These are phyloP conservation scores for Pseudachorutes palmiensis DNA, from an alignment of 1,140 invertebrate species.

Conservation along the genomic window DNA sequence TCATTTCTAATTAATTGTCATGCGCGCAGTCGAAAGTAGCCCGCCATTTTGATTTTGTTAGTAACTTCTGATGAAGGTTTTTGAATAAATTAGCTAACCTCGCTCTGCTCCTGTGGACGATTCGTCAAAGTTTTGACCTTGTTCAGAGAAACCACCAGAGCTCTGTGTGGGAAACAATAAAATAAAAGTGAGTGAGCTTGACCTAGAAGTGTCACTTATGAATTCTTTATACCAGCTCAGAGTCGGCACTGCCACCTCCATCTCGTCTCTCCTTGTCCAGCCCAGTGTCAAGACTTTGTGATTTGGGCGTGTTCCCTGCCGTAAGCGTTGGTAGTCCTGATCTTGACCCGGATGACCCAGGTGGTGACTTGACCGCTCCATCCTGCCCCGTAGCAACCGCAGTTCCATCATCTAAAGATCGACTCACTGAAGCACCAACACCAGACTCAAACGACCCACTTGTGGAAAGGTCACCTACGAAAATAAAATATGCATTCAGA, in stretches of 20 bases:
- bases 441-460: conserved; percentile 35
- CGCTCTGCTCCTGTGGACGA: conserved; percentile 19
- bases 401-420: conserved; percentile 30
- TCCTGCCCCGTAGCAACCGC: background rate
- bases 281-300: conserved; percentile 32
- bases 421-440: conserved; percentile 32
- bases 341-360: background rate
- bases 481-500: background rate
- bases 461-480: conserved; percentile 26
- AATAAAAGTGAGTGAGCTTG: background rate
- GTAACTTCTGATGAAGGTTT: background rate
- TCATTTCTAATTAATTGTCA: background rate
- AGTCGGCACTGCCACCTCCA: conserved; percentile 20
- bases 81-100: conserved; percentile 20
- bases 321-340: conserved; percentile 28
- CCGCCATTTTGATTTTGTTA: too few relatives aligned
- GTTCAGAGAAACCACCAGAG: conserved; percentile 28
- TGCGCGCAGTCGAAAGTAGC: too few relatives aligned
- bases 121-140: conserved; percentile 30
- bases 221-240: conserved; percentile 26
- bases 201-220: background rate
- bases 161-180: conserved; percentile 20
- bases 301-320: conserved; percentile 23
- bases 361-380: conserved; percentile 12
- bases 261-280: background rate